phyloP scores from a whole-genome alignment of 2,888 invertebrate genomes.

The Apodemia duryi region DNA sequence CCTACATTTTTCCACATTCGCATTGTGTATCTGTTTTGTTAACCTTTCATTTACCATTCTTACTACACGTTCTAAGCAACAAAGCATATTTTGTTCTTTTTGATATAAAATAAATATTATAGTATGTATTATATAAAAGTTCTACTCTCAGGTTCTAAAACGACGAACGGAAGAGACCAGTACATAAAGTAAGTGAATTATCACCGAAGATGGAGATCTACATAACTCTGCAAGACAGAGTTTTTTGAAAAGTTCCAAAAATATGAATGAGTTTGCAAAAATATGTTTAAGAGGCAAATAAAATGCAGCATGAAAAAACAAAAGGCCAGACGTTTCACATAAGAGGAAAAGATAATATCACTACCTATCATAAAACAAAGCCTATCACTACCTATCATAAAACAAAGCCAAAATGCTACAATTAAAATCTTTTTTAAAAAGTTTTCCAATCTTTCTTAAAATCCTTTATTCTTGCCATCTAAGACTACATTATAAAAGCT shows the following conservation, averaged over 20 bases:
- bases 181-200: neutral
- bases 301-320: conserved; percentile 1
- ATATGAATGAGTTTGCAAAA: conserved; percentile 22
- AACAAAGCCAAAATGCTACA: conserved; percentile 10
- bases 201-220: conserved; percentile 19
- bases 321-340: conserved; percentile 17
- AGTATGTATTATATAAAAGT: neutral
- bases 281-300: conserved; percentile 20
- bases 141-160: neutral
- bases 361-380: conserved; percentile 18
- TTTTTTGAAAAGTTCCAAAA: conserved; percentile 20
- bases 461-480: conserved; percentile 11
- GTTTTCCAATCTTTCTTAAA: neutral
- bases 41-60: too few species aligned
- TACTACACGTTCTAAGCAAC: too few species aligned
- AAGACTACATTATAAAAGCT: conserved; percentile 7
- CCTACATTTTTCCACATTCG: too few species aligned
- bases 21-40: too few species aligned
- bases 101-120: neutral
- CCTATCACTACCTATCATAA: neutral
- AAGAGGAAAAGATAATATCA: conserved; percentile 16
- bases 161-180: neutral
- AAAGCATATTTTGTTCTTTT: too few species aligned
- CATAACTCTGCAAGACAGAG: conserved; percentile 16
- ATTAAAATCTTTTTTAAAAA: conserved; percentile 10